Conservation (phyloP, 1,140 invertebrate species). For the Lepidurus arcticus region DNA sequence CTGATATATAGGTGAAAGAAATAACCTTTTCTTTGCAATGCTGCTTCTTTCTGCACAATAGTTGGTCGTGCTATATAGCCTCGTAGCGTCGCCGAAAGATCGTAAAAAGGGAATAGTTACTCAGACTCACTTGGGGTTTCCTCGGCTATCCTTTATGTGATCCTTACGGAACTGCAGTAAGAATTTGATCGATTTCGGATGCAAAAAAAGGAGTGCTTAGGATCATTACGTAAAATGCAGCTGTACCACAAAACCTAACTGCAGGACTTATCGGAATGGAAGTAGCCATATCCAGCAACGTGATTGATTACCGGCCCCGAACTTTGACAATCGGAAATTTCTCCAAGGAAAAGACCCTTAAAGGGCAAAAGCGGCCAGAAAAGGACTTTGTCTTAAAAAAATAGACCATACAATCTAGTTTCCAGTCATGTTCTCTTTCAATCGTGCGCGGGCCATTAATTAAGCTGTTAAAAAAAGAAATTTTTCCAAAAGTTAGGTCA, state of each 20-base stretch:
- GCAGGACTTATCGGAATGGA: neutral
- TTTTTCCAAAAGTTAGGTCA: too few species aligned
- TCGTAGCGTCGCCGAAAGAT: neutral
- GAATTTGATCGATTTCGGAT: neutral
- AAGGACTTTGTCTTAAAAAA: too few species aligned
- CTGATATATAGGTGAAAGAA: neutral
- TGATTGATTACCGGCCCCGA: neutral
- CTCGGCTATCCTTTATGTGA: neutral
- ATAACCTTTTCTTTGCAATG: neutral
- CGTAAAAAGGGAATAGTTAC: neutral
- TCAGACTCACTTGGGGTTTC: neutral
- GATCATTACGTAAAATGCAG: neutral
- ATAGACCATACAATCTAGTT: too few species aligned
- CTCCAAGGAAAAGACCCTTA: too few species aligned
- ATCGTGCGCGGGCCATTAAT: too few species aligned
- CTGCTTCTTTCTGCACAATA: constrained; percentile 12
- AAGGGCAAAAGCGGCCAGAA: too few species aligned
- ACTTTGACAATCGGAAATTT: neutral
- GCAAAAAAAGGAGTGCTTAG: neutral
- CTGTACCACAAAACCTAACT: neutral
- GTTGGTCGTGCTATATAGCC: neutral
- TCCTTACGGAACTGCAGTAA: neutral
- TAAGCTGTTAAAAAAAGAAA: too few species aligned
- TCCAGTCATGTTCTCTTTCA: too few species aligned
- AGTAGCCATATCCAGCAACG: neutral